A percentile compares a stretch with the other conserved stretches of the same genome.
phyloP scores from a whole-genome alignment of 2,113 vertebrate species.

The Arothron firmamentum region DNA sequence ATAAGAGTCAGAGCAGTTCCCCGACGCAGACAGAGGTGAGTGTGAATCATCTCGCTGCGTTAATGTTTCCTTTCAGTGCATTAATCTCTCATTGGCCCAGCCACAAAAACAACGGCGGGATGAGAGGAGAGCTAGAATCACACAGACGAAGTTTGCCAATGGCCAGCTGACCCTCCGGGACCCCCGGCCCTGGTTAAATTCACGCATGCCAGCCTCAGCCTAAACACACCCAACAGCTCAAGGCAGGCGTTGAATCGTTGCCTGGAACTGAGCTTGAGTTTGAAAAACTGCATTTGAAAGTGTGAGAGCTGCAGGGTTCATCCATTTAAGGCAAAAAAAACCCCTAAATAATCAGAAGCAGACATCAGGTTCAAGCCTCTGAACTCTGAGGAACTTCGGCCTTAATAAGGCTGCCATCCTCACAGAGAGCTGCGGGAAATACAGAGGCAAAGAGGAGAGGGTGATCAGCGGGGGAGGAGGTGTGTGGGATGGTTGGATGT shows the following conservation, averaged over 20 bases:
- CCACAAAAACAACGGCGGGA: slow-evolving; percentile 44
- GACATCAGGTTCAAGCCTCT: too few relatives aligned
- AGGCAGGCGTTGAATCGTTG: too few relatives aligned
- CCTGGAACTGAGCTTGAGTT: neutral
- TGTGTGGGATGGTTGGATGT: slow-evolving; percentile 25
- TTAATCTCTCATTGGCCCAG: slow-evolving; percentile 53
- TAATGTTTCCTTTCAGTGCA: slow-evolving; percentile 59
- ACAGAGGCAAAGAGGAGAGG: neutral
- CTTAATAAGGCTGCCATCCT: too few relatives aligned
- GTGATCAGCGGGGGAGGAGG: neutral
- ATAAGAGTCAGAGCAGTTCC: neutral
- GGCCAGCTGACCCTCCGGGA: slow-evolving; percentile 30
- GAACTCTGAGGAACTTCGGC: too few relatives aligned
- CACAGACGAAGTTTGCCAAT: slow-evolving; percentile 50
- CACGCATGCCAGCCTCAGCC: slow-evolving; percentile 45
- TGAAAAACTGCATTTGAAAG: neutral
- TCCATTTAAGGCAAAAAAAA: too few relatives aligned
- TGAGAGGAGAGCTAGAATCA: slow-evolving; percentile 55
- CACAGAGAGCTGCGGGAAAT: slow-evolving; percentile 14
- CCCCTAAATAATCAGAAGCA: too few relatives aligned
- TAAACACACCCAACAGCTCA: slow-evolving; percentile 23
- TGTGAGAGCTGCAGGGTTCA: too few relatives aligned
- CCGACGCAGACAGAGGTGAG: slow-evolving; percentile 34
- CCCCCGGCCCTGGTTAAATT: slow-evolving; percentile 37
- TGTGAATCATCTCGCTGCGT: slow-evolving; percentile 23